Base-by-base conservation (phyloP, 2,113 vertebrate species). In the Australoheros scitulus region DNA sequence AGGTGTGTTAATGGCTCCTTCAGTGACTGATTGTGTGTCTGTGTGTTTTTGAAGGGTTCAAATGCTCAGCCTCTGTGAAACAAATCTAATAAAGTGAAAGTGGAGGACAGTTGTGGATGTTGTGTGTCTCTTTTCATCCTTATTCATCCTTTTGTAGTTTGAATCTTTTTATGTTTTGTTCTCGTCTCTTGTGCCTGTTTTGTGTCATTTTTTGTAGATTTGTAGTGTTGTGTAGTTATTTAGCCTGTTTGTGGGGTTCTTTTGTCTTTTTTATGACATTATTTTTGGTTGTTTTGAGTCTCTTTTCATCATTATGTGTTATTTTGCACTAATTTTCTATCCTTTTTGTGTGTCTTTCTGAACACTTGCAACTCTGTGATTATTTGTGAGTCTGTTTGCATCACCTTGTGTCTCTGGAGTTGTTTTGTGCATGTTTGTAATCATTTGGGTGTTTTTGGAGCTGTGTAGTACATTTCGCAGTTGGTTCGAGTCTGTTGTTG, bases 401-500 rank as follows among this genome's bases (percentile, higher is more conserved):
- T 50, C 64, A 4, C 15, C 9, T 17, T 24, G 61, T 43, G 3
- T 29, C 65, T 70, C 15, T 70, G 24, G 41, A 29, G 2, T 50
- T 2, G n/a, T 47, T 68, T 68, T n/a, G 13, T 41, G 0, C 14
- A 1, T 26, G 47, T 68, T 43, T 43, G 11, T 11, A 43, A 13
- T 43, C 9, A 43, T 43, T 18, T 22, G 38, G 15, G 14, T 68
- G 41, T 50, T 18, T 68, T 29, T 68, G 14, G 47, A 38, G 38
- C 24, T 24, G 38, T 17, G 43, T 65, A 24, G 43, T 47, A 10
- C 22, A 26, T 22, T 24, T 68, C 26, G 0, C n/a, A 17, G 38
- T 26, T 1, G 8, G 38, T n/a, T 43, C 24, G 0, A n/a, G 13
- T 26, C 15, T 65, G 0, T 43, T 65, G 9, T 65, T 14, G 36